phyloP scores from a whole-genome alignment of 2,113 vertebrate genomes.

The Oncorhynchus clarkii region DNA sequence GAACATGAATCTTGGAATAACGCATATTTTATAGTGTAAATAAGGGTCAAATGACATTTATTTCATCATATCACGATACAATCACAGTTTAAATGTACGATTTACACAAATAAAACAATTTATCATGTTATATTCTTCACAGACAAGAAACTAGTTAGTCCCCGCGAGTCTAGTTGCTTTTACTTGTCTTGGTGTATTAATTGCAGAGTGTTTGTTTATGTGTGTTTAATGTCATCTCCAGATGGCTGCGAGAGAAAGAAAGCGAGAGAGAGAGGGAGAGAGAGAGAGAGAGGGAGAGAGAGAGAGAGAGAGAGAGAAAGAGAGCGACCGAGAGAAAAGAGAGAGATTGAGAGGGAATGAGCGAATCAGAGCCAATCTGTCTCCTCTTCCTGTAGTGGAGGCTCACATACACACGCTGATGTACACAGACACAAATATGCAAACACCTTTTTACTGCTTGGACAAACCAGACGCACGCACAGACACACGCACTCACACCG shows the following conservation, averaged over 20 bases:
- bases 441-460: not conserved
- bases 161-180: not conserved
- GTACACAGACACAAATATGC: not conserved
- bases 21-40: not conserved
- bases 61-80: not conserved
- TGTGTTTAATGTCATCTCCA: slow-evolving; percentile 56
- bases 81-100: not conserved
- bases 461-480: not conserved
- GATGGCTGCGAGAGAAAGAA: slow-evolving; percentile 37
- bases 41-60: not conserved
- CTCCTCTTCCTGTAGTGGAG: slow-evolving; percentile 31
- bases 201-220: slow-evolving; percentile 41
- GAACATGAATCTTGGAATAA: not conserved
- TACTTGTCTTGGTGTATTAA: slow-evolving; percentile 1
- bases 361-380: slow-evolving; percentile 36
- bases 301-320: no score
- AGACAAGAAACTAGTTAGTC: no score
- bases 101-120: not conserved
- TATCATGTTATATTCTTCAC: not conserved
- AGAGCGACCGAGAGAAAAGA: not conserved
- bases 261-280: no score
- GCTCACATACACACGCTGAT: slow-evolving; percentile 1
- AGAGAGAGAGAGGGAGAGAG: not conserved
- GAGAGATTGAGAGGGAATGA: slow-evolving; percentile 25
- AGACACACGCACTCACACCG: not conserved